phyloP scores from a whole-genome alignment of 2,113 vertebrate species.

The Oryzias celebensis region DNA sequence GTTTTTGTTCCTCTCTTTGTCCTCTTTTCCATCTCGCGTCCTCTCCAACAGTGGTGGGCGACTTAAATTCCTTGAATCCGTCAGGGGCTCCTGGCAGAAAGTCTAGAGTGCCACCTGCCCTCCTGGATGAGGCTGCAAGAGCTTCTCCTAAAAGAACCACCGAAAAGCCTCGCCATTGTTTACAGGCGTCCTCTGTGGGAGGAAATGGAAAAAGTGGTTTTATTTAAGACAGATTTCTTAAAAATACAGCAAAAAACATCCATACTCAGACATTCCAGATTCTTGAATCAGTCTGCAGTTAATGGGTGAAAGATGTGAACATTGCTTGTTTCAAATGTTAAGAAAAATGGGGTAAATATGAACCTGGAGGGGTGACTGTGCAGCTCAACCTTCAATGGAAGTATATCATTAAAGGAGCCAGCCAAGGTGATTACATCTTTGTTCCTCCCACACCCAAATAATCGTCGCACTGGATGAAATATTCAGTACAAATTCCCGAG shows the following conservation, averaged over 20 bases:
- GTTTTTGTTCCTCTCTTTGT: constrained; percentile 73
- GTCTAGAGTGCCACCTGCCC: constrained; percentile 84
- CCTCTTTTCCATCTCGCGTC: constrained; percentile 63
- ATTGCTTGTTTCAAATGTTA: constrained; percentile 21
- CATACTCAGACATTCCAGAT: neutral
- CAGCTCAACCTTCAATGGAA: constrained; percentile 52
- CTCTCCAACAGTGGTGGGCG: constrained; percentile 46
- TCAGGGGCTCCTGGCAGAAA: constrained; percentile 86
- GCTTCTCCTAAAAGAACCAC: constrained; percentile 96
- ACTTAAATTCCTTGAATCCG: constrained; percentile 46
- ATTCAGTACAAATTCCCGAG: constrained; percentile 79
- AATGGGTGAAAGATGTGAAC: constrained; percentile 10
- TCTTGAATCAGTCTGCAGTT: constrained; percentile 4
- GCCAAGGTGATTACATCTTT: constrained; percentile 75
- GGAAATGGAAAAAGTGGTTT: constrained; percentile 63
- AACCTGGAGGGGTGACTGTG: constrained; percentile 45
- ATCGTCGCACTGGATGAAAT: constrained; percentile 76
- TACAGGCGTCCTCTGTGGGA: constrained; percentile 95
- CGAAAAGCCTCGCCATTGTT: constrained; percentile 96
- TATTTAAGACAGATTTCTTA: constrained; percentile 22
- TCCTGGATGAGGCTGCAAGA: constrained; percentile 81
- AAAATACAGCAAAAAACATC: neutral
- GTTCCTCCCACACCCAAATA: constrained; percentile 77
- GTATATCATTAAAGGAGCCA: constrained; percentile 69
- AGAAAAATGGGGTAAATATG: constrained; percentile 35